phyloP scores from a whole-genome alignment of 2,113 vertebrate genomes.

The Pagrus major region DNA sequence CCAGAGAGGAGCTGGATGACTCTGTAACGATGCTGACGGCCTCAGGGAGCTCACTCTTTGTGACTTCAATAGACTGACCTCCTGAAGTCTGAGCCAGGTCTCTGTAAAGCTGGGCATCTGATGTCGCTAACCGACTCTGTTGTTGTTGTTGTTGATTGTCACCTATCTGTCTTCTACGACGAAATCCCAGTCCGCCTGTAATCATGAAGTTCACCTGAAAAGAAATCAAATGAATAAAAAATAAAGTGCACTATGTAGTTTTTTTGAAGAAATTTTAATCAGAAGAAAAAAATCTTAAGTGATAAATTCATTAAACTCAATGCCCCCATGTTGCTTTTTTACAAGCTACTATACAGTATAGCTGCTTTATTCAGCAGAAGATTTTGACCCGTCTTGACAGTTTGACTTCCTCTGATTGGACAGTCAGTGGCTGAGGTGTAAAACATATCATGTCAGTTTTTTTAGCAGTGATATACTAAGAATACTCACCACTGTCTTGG shows the following conservation, averaged over 20 bases:
- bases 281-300: too few species aligned
- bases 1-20: conserved; percentile 59
- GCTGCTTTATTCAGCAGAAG: too few species aligned
- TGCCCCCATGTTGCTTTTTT: too few species aligned
- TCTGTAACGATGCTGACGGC: conserved; percentile 64
- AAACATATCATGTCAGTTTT: too few species aligned
- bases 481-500: conserved; percentile 61
- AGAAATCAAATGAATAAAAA: not conserved
- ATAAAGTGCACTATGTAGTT: too few species aligned
- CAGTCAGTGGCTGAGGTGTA: too few species aligned
- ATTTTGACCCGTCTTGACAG: too few species aligned
- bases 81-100: conserved; percentile 75
- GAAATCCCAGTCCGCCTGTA: not conserved
- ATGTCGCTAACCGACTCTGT: not conserved
- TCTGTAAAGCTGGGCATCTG: conserved; percentile 64
- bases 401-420: too few species aligned
- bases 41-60: conserved; percentile 40
- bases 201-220: conserved; percentile 77
- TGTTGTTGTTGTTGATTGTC: not conserved
- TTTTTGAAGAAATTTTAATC: too few species aligned
- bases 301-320: too few species aligned
- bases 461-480: too few species aligned
- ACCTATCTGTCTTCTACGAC: conserved; percentile 25
- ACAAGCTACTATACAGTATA: too few species aligned
- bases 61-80: conserved; percentile 70